Evolutionary conservation across 2,888 invertebrate species (phyloP).

Genomic region (Agrotis ipsilon): DNA sequence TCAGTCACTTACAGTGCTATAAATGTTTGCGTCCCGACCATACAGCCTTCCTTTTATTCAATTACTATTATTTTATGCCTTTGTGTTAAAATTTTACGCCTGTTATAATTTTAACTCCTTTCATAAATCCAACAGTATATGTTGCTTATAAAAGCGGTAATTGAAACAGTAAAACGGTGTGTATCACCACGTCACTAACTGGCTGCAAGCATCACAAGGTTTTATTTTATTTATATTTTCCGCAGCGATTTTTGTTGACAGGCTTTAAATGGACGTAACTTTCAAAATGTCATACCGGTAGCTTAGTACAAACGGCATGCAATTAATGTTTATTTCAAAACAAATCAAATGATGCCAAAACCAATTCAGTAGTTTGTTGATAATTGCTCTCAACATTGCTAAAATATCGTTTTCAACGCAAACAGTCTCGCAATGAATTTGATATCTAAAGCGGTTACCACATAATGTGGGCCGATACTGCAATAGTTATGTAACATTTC

Average conservation of each 20-base stretch:
- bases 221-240: constrained; percentile 24
- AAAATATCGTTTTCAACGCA: constrained; percentile 1
- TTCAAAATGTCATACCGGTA: not conserved
- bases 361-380: not conserved
- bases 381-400: constrained; percentile 1
- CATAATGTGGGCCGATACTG: constrained; percentile 19
- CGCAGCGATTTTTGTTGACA: constrained; percentile 1
- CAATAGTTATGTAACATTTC: constrained; percentile 24
- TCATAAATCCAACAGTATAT: constrained; percentile 34
- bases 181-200: constrained; percentile 18
- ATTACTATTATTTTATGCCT: constrained; percentile 28
- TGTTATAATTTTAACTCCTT: constrained; percentile 40
- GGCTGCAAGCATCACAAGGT: constrained; percentile 21
- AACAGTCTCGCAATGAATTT: constrained; percentile 7
- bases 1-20: constrained; percentile 30
- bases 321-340: constrained; percentile 8
- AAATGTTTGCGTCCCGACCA: constrained; percentile 30
- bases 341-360: not conserved
- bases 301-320: not conserved
- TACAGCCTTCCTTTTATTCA: constrained; percentile 24
- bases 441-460: constrained; percentile 6
- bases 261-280: constrained; percentile 2
- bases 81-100: constrained; percentile 17
- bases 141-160: constrained; percentile 34
- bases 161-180: constrained; percentile 45